Percentiles rank a stretch among this genome's conserved stretches.
phyloP scores from a whole-genome alignment of 1,140 invertebrate species.

The Pinna nobilis region DNA sequence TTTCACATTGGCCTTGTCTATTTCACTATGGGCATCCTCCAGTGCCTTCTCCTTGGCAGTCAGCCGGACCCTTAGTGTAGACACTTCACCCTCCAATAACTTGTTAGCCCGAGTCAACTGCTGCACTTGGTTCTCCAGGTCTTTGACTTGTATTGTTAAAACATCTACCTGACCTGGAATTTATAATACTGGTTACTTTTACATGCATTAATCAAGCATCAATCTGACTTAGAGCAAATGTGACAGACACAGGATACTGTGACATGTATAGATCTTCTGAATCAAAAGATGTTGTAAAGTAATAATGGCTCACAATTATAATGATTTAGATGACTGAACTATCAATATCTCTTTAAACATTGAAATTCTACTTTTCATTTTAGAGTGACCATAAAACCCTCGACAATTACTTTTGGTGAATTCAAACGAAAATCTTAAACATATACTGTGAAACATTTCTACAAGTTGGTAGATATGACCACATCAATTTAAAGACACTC shows the following conservation, averaged over 20 bases:
- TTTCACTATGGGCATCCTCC: constrained; percentile 53
- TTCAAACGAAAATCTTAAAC: too few relatives aligned
- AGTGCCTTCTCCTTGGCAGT: constrained; percentile 57
- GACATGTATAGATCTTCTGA: too few relatives aligned
- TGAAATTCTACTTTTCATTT: not conserved
- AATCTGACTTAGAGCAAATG: too few relatives aligned
- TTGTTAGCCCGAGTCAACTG: constrained; percentile 89
- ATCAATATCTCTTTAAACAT: not conserved
- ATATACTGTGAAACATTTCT: too few relatives aligned
- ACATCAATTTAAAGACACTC: too few relatives aligned
- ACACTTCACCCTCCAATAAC: constrained; percentile 79
- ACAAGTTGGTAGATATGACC: too few relatives aligned
- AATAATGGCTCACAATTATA: too few relatives aligned
- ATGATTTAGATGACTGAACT: too few relatives aligned
- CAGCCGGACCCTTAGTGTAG: constrained; percentile 70
- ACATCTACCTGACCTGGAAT: constrained; percentile 49
- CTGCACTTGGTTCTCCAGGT: constrained; percentile 48
- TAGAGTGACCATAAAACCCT: too few relatives aligned
- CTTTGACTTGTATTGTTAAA: constrained; percentile 45
- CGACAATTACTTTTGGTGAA: too few relatives aligned
- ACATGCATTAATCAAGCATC: not conserved
- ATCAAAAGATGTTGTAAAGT: too few relatives aligned
- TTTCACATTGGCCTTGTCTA: constrained; percentile 45
- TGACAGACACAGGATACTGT: too few relatives aligned
- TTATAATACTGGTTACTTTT: not conserved